Percentiles rank a stretch among this genome's conserved stretches.
phyloP scores from a whole-genome alignment of 1,140 invertebrate genomes.

The Pemphigus obesinymphae region DNA sequence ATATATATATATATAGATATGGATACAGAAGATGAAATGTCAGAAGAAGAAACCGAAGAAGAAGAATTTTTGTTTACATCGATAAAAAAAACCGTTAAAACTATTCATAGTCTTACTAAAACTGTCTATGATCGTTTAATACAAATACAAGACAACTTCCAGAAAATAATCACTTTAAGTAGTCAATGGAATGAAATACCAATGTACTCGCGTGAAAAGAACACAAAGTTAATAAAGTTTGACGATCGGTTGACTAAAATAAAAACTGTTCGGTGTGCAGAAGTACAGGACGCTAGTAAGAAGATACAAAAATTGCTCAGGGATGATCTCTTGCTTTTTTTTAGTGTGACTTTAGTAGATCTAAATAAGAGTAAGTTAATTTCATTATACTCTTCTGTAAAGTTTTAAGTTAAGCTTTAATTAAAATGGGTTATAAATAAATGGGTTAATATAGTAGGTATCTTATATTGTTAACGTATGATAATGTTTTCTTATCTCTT shows the following conservation, averaged over 20 bases:
- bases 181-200: slow-evolving; percentile 32
- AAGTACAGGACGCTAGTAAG: slow-evolving; percentile 56
- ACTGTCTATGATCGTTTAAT: slow-evolving; percentile 2
- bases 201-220: slow-evolving; percentile 11
- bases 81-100: not conserved
- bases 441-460: not conserved
- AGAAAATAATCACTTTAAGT: not conserved
- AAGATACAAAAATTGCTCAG: slow-evolving; percentile 59
- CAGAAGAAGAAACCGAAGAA: not conserved
- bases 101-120: slow-evolving; percentile 20
- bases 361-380: not conserved
- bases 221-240: not conserved
- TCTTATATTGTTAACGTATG: not conserved
- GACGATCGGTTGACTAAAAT: not conserved
- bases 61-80: not conserved
- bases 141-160: not conserved
- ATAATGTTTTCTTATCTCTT: not conserved
- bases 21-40: not conserved
- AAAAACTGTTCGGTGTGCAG: slow-evolving; percentile 52
- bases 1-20: not conserved
- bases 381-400: not conserved
- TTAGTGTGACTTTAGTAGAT: slow-evolving; percentile 53
- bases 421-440: not conserved
- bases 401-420: not conserved
- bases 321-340: slow-evolving; percentile 62